Evolutionary conservation across 2,888 invertebrate species (phyloP), one percentile per base, ranked within the genome.

Genomic region (Taphrorychus bicolor): DNA sequence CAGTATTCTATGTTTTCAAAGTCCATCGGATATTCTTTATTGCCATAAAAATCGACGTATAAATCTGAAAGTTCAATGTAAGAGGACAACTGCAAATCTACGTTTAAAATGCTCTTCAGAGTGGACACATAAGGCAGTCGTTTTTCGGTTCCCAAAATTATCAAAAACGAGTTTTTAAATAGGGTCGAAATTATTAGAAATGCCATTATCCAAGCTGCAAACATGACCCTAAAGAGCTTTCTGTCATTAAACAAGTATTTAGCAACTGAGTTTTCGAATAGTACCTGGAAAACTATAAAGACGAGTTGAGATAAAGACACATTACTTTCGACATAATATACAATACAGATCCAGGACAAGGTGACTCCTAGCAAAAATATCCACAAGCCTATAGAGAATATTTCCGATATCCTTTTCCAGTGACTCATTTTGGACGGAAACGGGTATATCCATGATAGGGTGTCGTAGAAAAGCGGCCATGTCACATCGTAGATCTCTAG

Each of bases 161-260:
- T 23, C 18, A 68, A 14, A 4, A 68, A 24, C 4, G 40, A 42
- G 42, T 68, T 68, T 64, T 68, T 68, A 23, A 68, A 63, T 9
- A 63, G 2, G 5, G 63, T 54, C 2, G 59, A 53, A 4, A 68
- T 5, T 7, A 63, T 53, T 9, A 68, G 17, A 64, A 64, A 68
- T 3, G 59, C 54, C 19, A 48, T 17, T 16, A 68, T 59, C 63
- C 68, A 68, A n/a, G 23, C 51, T 4, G 48, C 17, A 19, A 67
- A 40, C 53, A 62, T 51, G 14, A 66, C 49, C 56, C 49, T 66
- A 16, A 51, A 60, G 11, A 48, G 49, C n/a, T 42, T 41, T 24
- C 22, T 51, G 14, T 49, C 42, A 16, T 45, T 49, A 21, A 21
- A 16, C 9, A 53, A 21, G 9, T 56, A 42, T 9, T 53, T 53